Evolutionary conservation across 2,797 vertebrate genomes (phyloP).

Genomic region (Peromyscus melanophrys): DNA sequence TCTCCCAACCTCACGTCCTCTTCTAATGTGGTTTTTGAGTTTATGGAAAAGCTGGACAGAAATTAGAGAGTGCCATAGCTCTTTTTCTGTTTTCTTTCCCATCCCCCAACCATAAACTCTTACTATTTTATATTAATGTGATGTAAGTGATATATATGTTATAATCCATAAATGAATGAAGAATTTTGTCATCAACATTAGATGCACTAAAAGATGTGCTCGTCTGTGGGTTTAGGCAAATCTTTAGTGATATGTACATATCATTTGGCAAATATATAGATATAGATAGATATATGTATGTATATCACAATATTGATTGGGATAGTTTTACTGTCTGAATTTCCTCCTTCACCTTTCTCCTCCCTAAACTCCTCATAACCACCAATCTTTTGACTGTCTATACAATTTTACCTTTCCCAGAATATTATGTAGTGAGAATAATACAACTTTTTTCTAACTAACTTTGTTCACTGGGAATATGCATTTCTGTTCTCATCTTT

Average conservation of each 20-base stretch:
- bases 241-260: not conserved
- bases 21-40: slow-evolving; percentile 23
- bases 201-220: not conserved
- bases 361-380: not conserved
- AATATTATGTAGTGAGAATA: not conserved
- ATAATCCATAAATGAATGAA: not conserved
- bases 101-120: not conserved
- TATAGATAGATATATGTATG: not conserved
- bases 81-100: not conserved
- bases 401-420: not conserved
- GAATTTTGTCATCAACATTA: not conserved
- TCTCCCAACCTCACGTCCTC: not conserved
- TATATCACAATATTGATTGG: too few species aligned
- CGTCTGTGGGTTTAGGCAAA: not conserved
- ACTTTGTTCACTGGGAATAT: not conserved
- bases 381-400: not conserved
- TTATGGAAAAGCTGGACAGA: not conserved
- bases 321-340: slow-evolving; percentile 6
- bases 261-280: not conserved
- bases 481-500: not conserved
- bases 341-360: not conserved
- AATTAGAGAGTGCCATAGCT: not conserved
- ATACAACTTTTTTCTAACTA: not conserved
- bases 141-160: not conserved
- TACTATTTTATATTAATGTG: slow-evolving; percentile 1